Conservation (phyloP, 2,888 invertebrate genomes). For the Caradrina kadenii region DNA sequence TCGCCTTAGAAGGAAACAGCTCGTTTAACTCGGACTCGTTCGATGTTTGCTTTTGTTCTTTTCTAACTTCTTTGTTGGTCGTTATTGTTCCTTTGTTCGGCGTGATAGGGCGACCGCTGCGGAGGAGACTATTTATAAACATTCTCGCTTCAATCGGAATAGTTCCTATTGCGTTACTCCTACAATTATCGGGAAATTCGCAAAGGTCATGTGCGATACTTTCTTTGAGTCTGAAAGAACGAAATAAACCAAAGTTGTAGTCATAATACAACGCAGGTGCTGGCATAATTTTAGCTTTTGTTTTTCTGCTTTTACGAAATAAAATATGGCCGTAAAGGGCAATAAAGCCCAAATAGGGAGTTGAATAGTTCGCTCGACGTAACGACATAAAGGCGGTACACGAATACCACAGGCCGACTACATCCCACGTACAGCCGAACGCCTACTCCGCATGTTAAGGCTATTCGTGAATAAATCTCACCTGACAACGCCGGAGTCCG, state of each 20-base stretch:
- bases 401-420: conserved; percentile 75
- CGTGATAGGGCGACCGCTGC: conserved; percentile 76
- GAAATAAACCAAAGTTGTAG: conserved; percentile 20
- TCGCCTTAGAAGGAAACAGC: conserved; percentile 82
- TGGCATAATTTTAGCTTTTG: conserved; percentile 66
- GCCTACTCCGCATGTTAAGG: conserved; percentile 78
- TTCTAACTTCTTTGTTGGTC: conserved; percentile 85
- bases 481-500: conserved; percentile 73
- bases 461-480: conserved; percentile 83
- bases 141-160: conserved; percentile 76
- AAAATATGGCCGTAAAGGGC: conserved; percentile 74
- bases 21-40: conserved; percentile 78
- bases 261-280: conserved; percentile 63
- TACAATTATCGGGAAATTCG: conserved; percentile 65
- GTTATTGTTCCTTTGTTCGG: conserved; percentile 86
- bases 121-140: conserved; percentile 83
- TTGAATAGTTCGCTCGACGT: conserved; percentile 76
- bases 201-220: conserved; percentile 60
- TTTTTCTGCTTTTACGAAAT: conserved; percentile 67
- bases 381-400: conserved; percentile 75
- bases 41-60: conserved; percentile 85
- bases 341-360: conserved; percentile 76
- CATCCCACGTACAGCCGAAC: conserved; percentile 74
- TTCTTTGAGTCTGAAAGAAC: conserved; percentile 31
- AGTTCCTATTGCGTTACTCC: conserved; percentile 71